These are phyloP conservation scores for Zelostemma sp. DNA, from an alignment of 1,140 invertebrate genomes.

Conservation along the genomic window DNA sequence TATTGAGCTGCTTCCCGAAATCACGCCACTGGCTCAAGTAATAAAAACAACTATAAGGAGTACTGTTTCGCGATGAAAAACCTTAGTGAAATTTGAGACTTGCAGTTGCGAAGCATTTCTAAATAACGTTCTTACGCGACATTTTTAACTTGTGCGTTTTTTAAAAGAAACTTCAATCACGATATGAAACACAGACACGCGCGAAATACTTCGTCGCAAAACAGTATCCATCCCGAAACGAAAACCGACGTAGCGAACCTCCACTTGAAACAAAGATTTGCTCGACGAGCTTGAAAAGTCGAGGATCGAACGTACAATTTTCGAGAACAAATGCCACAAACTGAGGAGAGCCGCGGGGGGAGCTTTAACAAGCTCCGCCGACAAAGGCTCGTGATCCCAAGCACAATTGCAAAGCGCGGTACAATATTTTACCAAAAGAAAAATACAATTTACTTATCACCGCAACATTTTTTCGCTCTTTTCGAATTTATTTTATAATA, in stretches of 20 bases:
- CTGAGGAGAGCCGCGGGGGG: slow-evolving; percentile 15
- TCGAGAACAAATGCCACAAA: slow-evolving; percentile 29
- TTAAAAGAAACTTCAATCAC: no score
- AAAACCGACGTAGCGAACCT: neutral
- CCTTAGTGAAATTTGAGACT: neutral
- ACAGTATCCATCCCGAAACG: neutral
- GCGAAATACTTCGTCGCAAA: neutral
- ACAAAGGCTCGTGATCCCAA: slow-evolving; percentile 2
- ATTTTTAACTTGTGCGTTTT: no score
- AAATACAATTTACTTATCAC: no score
- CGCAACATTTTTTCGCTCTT: no score
- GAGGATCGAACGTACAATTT: neutral
- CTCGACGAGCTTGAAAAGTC: neutral
- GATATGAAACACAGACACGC: neutral
- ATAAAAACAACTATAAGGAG: neutral
- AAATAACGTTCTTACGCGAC: no score
- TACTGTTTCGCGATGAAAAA: neutral
- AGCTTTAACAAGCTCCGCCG: slow-evolving; percentile 5
- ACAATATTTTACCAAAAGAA: neutral
- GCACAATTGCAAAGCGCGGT: neutral
- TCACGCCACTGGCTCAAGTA: slow-evolving; percentile 1
- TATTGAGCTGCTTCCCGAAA: neutral
- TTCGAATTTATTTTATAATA: no score
- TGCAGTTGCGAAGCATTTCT: neutral
- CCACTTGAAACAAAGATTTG: neutral